Evolutionary conservation across 1,140 invertebrate species (phyloP), one percentile per base, ranked within the genome.

Genomic region (Bombus superbus): DNA sequence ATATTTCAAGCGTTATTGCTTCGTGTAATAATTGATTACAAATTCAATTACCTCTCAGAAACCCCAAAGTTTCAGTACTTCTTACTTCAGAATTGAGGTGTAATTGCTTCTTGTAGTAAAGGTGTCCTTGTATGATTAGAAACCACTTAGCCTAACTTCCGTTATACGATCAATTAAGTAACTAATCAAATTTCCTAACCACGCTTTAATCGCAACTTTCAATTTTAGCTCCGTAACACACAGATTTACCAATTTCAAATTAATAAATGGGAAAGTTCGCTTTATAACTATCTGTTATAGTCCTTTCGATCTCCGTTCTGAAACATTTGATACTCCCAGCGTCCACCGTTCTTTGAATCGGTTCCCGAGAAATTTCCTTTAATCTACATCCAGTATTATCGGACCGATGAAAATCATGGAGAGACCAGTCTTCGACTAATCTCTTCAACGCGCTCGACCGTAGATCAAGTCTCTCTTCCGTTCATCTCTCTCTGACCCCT

Each of bases 391-490:
- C 18, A 40, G 57, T 40, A 82, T 75, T 59, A 82, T 53, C 73
- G 28, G 22, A 44, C 22, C 40, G 44, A 80, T 69, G 78, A 80
- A 80, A 80, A 80, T 80, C 78, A 32, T 42, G 40, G 22, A 10
- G 42, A 42, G 10, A 32, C 76, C 40, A 35, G 32, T 68, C 77
- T 68, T 68, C 62, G 62, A 40, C 62, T 79, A 79, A 79, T 79
- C 77, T 68, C 25, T 68, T 69, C 32, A 69, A 79, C 77, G 77
- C 77, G 62, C 79, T 69, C 87, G 57, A 35, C 72, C 74, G 79
- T 81, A 86, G 75, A 89, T 89, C 87, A 88, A 86, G 88, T 40
- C 75, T 78, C 78, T 79, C 78, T 78, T 75, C 28, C 66, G 66
- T 66, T 38, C 47, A 69, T 28, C 35, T 42, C 22, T 35, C 38